A percentile compares a stretch with the other conserved stretches of the same genome.
These are phyloP conservation scores for Phthorimaea operculella DNA, from an alignment of 1,140 invertebrate genomes.

Conservation along the genomic window DNA sequence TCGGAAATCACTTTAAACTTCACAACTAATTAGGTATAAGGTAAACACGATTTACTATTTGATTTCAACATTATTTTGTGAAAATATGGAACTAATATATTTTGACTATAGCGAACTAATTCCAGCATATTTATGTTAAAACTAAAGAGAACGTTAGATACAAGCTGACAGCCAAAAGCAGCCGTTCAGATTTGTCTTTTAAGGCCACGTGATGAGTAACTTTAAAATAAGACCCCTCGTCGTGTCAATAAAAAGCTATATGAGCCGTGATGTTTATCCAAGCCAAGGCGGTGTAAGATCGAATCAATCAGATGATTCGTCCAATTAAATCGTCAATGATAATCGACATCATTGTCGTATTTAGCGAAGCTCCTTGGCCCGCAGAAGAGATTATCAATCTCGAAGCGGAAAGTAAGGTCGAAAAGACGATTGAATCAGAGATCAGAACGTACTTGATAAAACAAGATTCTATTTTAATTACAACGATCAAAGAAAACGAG, in stretches of 20 bases:
- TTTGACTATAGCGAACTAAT: too few relatives aligned
- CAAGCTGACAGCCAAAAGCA: not conserved
- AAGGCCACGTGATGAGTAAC: not conserved
- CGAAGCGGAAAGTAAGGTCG: not conserved
- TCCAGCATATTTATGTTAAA: too few relatives aligned
- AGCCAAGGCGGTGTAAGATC: not conserved
- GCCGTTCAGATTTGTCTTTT: not conserved
- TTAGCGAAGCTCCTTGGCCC: slow-evolving; percentile 10
- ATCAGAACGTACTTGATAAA: not conserved
- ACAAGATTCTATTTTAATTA: not conserved
- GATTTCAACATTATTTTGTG: too few relatives aligned
- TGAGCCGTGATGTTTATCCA: slow-evolving; percentile 1
- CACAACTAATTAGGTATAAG: too few relatives aligned
- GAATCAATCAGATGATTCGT: not conserved
- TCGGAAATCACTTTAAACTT: too few relatives aligned
- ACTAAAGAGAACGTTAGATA: too few relatives aligned
- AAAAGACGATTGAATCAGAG: not conserved
- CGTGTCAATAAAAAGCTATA: slow-evolving; percentile 3
- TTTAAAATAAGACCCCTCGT: not conserved
- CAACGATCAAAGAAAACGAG: not conserved
- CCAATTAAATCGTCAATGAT: not conserved
- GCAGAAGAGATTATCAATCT: slow-evolving; percentile 4
- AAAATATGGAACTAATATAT: too few relatives aligned
- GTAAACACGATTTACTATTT: too few relatives aligned
- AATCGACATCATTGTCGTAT: not conserved